Evolutionary conservation across 2,888 invertebrate species (phyloP), one percentile per base, ranked within the genome.

Genomic region (Nemurella pictetii): DNA sequence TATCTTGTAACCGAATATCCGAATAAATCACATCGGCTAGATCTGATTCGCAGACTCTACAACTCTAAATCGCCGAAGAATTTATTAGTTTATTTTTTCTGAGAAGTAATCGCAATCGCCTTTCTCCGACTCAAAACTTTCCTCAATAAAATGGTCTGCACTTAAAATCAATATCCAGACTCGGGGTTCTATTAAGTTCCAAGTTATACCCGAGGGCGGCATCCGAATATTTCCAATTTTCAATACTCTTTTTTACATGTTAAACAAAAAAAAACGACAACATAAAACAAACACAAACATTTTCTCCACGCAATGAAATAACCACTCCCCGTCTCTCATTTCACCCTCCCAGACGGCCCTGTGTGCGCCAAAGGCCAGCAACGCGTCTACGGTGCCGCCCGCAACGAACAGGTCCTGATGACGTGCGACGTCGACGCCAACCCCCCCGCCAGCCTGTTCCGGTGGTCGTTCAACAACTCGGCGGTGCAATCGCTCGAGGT

Each of bases 381-480:
- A 84, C 85, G 86, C 1, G 87, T 88, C 0, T 88, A 87, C 82
- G 88, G 88, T 15, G 87, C 87, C 1, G 87, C 87, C 15, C 85
- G 87, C 20, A 86, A 87, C 55, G 88, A 88, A 84, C 86, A 85
- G 9, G 86, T 87, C 1, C 84, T 85, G 12, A 85, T 88, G 25
- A 87, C 85, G 1, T 88, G 88, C 36, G 85, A 89, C 80, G 90
- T 91, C 9, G 89, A 90, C 85, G 89, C 90, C 80, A 89, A 90
- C 87, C 91, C 91, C 0, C 87, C 88, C 25, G 89, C 89, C 55
- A 86, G 87, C 0, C 86, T 87, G 80, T 90, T 89, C 87, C 88
- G 88, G 32, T 90, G 90, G 90, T 88, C 88, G 82, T 90, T 91
- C 88, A 91, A 91, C 87, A 90, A 90, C 87, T 87, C 88, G 0